Evolutionary conservation across 2,797 vertebrate genomes (phyloP).

Genomic region (Tenualosa ilisha): DNA sequence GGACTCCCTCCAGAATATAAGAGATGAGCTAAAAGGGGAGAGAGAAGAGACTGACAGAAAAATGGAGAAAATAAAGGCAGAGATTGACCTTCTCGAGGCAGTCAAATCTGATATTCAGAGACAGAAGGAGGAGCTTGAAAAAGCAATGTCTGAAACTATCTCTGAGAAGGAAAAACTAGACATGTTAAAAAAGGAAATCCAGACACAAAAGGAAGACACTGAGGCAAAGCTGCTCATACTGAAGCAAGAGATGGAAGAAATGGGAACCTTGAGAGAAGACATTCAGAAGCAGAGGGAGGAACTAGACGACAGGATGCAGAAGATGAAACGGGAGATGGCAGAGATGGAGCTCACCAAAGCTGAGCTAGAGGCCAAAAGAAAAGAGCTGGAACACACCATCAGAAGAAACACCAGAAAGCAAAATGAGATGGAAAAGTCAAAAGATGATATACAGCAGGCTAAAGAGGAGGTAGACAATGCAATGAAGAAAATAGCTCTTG

Average conservation of each 20-base stretch:
- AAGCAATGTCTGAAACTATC: neutral
- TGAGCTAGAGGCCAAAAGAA: neutral
- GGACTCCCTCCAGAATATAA: constrained; percentile 12
- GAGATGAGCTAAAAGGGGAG: constrained; percentile 21
- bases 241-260: constrained; percentile 25
- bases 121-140: constrained; percentile 38
- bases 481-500: neutral
- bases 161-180: neutral
- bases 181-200: constrained; percentile 8
- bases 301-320: constrained; percentile 22
- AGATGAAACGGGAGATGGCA: neutral
- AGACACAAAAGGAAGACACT: constrained; percentile 24
- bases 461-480: neutral
- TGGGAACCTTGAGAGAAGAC: constrained; percentile 18
- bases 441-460: neutral
- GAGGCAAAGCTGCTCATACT: neutral
- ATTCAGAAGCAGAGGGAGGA: constrained; percentile 37
- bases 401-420: neutral
- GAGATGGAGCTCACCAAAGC: neutral
- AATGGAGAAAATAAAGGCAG: neutral
- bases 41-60: constrained; percentile 29
- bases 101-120: constrained; percentile 28
- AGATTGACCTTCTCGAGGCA: constrained; percentile 11
- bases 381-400: neutral
- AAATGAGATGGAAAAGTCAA: neutral